phyloP scores from a whole-genome alignment of 2,113 vertebrate species.

The Gorsachius goisagi region DNA sequence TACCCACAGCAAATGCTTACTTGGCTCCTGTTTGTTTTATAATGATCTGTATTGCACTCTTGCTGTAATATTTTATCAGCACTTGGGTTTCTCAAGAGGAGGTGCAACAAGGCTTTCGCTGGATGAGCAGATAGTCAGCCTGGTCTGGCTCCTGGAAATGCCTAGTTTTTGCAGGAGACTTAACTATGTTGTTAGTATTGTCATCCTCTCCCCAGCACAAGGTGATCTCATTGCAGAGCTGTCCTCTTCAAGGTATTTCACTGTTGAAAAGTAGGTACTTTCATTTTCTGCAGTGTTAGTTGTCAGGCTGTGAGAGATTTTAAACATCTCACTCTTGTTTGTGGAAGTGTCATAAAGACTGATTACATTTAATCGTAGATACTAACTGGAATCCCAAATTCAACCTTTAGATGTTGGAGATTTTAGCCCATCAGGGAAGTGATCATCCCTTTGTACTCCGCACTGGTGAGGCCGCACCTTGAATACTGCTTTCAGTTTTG shows the following conservation, averaged over 20 bases:
- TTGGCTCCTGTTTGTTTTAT: not conserved
- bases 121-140: not conserved
- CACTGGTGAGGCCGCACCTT: not conserved
- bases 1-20: not conserved
- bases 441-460: rapidly evolving
- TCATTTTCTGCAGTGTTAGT: not conserved
- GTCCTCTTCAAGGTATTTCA: not conserved
- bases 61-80: not conserved
- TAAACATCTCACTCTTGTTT: not conserved
- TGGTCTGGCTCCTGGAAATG: not conserved
- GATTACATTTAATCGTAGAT: not conserved
- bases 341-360: not conserved
- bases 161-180: not conserved
- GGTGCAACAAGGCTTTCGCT: not conserved
- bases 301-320: not conserved
- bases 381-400: not conserved
- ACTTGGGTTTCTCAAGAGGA: not conserved
- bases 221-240: not conserved
- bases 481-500: not conserved
- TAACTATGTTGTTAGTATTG: not conserved
- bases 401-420: not conserved
- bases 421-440: not conserved
- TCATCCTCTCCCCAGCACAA: not conserved
- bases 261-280: not conserved
- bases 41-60: not conserved